Evolutionary conservation across 1,140 invertebrate genomes (phyloP), one percentile per base, ranked within the genome.

Genomic region (Leucophenga varia): DNA sequence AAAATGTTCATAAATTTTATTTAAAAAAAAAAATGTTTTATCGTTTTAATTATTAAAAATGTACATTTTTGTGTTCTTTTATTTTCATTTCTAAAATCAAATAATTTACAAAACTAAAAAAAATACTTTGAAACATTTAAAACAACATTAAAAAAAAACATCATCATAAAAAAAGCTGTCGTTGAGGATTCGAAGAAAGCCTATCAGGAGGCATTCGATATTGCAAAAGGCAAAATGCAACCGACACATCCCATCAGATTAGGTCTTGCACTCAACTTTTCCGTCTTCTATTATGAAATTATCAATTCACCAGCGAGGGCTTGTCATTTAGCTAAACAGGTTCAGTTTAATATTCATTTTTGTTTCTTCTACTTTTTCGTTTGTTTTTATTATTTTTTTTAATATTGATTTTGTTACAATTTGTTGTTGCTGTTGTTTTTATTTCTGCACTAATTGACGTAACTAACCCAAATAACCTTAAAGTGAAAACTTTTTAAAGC

Each of bases 201-300:
- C 55, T 99, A 99, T 84, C 91, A 97, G 80, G 93, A 97, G 80
- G 96, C 96, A 64, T 97, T 97, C 82, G 93, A 98, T 82, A 95
- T 97, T 79, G 94, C 95, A 69, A 97, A 97, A 80, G 86, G 88
- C 74, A 94, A 95, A 88, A 96, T 98, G 93, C 90, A 92, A 80
- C 92, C 94, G 54, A 98, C 95, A 72, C 93, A 98, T 81, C 94
- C 94, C 59, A 97, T 97, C 77, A 86, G 94, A 77, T 87, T 97
- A 75, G 94, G 94, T 74, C 84, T 97, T 77, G 94, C 94, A 57
- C 86, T 98, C 79, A 97, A 97, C 85, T 97, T 95, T 85, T 96
- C 93, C 61, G 94, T 98, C 77, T 97, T 97, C 84, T 97, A 95
- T 87, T 97, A 97, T 80, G 94, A 98, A 88, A 97, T 97, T 79